A percentile compares a stretch with the other conserved stretches of the same genome.
Evolutionary conservation across 2,113 vertebrate species (phyloP).

Genomic region (Chaetorhynchus papuensis): DNA sequence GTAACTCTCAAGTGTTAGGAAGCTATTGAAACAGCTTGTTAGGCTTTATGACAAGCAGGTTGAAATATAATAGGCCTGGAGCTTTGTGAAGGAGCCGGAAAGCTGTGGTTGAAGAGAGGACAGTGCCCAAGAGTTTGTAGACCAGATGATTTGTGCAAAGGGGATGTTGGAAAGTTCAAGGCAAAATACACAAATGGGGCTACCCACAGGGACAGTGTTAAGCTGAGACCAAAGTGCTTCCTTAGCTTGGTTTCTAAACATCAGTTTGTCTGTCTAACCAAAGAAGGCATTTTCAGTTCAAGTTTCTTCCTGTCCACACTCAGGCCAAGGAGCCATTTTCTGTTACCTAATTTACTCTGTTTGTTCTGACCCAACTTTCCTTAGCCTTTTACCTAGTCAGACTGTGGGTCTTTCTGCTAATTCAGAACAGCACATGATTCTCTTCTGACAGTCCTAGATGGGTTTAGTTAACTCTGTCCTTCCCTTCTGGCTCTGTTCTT

Average conservation of each 20-base stretch:
- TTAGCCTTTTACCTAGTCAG: background rate
- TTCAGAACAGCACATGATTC: background rate
- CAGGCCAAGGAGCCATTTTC: background rate
- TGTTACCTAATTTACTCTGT: background rate
- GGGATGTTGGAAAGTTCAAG: slow-evolving; percentile 12
- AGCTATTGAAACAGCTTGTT: slow-evolving; percentile 44
- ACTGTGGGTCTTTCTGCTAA: background rate
- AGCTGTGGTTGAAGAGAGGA: background rate
- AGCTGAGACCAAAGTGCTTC: background rate
- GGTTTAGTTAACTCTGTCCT: background rate
- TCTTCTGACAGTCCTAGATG: background rate
- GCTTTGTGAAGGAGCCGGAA: background rate
- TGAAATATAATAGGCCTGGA: slow-evolving; percentile 11
- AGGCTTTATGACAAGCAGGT: slow-evolving; percentile 11
- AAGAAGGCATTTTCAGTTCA: slow-evolving; percentile 6
- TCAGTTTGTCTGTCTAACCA: background rate
- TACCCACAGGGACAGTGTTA: slow-evolving; percentile 1
- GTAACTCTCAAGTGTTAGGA: slow-evolving; percentile 17
- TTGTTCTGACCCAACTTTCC: background rate
- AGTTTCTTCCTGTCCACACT: background rate
- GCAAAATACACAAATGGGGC: slow-evolving; percentile 19
- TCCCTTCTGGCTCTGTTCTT: background rate
- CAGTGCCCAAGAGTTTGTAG: background rate
- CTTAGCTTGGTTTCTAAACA: background rate
- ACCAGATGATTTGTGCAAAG: slow-evolving; percentile 21